Conservation (phyloP, 2,888 invertebrate genomes). For the Ferdinandea cuprea region DNA sequence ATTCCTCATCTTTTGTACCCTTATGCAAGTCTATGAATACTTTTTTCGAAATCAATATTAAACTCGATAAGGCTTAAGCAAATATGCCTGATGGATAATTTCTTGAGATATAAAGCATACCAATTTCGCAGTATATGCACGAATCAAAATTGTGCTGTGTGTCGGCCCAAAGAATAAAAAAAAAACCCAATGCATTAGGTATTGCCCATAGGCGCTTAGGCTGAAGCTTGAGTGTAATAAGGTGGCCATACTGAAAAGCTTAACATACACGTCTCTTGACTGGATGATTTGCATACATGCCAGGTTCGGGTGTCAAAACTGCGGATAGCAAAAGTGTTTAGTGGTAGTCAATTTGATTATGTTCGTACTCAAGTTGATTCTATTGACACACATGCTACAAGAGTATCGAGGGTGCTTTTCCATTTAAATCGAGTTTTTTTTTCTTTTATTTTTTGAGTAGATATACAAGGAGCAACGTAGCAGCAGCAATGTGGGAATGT, state of each 20-base stretch:
- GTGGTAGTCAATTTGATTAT: slow-evolving; percentile 47
- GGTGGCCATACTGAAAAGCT: not conserved
- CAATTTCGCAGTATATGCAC: slow-evolving; percentile 12
- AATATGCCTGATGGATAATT: not conserved
- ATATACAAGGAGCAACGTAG: not conserved
- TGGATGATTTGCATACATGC: slow-evolving; percentile 5
- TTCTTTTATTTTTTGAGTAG: not conserved
- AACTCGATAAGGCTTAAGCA: not conserved
- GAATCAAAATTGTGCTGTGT: slow-evolving; percentile 7
- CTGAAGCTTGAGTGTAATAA: not conserved
- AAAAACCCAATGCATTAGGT: not conserved
- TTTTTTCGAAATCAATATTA: no score
- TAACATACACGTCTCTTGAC: slow-evolving; percentile 10
- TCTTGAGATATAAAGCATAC: not conserved
- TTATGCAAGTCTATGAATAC: no score
- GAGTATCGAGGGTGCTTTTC: slow-evolving; percentile 8
- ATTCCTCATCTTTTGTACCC: no score
- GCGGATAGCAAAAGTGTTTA: not conserved
- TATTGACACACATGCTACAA: slow-evolving; percentile 44
- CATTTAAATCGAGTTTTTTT: slow-evolving; percentile 30
- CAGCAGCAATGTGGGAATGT: not conserved
- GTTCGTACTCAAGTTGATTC: slow-evolving; percentile 31
- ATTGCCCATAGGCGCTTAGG: not conserved
- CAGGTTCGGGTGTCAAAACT: not conserved
- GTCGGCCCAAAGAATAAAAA: not conserved